A percentile compares a stretch with the other conserved stretches of the same genome.
These are phyloP conservation scores for Muraenolepis orangiensis DNA, from an alignment of 2,797 vertebrate species.

Conservation along the genomic window DNA sequence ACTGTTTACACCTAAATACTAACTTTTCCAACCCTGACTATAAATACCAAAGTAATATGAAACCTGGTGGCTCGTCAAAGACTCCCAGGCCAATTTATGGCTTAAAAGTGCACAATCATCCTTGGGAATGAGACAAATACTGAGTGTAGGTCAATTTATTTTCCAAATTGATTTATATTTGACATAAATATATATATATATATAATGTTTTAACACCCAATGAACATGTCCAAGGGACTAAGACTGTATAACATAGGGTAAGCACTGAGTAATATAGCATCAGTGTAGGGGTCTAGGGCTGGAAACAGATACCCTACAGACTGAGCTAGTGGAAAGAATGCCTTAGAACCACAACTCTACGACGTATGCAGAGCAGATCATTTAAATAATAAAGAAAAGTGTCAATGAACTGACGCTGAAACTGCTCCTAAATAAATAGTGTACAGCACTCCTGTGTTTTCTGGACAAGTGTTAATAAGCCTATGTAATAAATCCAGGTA, in stretches of 20 bases:
- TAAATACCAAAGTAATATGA: slow-evolving; percentile 8
- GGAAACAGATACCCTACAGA: not conserved
- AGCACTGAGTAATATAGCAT: not conserved
- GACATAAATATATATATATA: not conserved
- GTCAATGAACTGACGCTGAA: not conserved
- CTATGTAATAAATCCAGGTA: no score
- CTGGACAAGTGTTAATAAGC: no score
- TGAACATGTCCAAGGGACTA: not conserved
- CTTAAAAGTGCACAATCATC: not conserved
- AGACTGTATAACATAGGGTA: not conserved
- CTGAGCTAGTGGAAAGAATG: not conserved
- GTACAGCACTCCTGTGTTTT: no score
- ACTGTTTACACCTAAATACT: not conserved
- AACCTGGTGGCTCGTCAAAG: not conserved
- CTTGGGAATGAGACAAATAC: not conserved
- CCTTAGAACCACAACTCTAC: no score
- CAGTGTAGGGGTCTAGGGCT: not conserved
- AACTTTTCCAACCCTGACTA: not conserved
- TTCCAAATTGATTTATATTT: not conserved
- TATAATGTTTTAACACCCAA: not conserved
- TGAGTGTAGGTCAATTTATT: not conserved
- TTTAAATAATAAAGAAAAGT: no score
- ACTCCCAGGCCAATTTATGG: not conserved
- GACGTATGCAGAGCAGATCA: no score
- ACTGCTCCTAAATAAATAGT: no score